Percentiles rank a stretch among this genome's conserved stretches.
Conservation (phyloP, 2,113 vertebrate genomes). For the Bubo bubo region DNA sequence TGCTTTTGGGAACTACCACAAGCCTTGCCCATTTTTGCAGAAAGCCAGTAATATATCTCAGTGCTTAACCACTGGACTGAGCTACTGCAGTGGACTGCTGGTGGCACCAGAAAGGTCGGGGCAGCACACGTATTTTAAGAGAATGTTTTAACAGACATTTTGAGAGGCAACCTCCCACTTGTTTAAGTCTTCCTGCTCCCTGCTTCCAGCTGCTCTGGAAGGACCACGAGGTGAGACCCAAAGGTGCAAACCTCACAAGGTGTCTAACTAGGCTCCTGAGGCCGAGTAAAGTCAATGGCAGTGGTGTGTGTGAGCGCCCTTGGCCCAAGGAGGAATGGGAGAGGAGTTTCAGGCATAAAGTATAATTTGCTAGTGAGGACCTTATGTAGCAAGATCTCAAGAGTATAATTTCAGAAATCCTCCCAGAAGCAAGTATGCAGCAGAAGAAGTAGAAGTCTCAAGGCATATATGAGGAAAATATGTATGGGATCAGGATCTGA, state of each 20-base stretch:
- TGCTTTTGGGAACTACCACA: not conserved
- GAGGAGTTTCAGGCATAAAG: not conserved
- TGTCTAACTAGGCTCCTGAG: not conserved
- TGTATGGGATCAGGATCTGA: not conserved
- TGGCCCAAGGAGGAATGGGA: not conserved
- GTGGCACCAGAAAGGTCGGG: not conserved
- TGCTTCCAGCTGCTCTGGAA: not conserved
- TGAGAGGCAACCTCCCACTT: not conserved
- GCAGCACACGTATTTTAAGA: not conserved
- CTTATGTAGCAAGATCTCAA: not conserved
- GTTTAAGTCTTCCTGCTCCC: not conserved
- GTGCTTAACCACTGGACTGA: not conserved
- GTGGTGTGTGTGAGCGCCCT: not conserved
- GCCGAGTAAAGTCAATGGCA: not conserved
- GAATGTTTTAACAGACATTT: not conserved
- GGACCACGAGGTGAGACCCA: rapidly evolving
- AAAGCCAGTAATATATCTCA: not conserved
- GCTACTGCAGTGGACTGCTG: not conserved
- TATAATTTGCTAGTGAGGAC: not conserved
- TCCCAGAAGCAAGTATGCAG: not conserved
- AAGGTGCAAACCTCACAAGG: not conserved
- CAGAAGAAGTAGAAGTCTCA: not conserved
- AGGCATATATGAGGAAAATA: not conserved
- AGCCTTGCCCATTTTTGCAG: not conserved
- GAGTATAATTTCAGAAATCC: not conserved